Evolutionary conservation across 2,888 invertebrate species (phyloP), one percentile per base, ranked within the genome.

Genomic region (Tachystola acroxantha): DNA sequence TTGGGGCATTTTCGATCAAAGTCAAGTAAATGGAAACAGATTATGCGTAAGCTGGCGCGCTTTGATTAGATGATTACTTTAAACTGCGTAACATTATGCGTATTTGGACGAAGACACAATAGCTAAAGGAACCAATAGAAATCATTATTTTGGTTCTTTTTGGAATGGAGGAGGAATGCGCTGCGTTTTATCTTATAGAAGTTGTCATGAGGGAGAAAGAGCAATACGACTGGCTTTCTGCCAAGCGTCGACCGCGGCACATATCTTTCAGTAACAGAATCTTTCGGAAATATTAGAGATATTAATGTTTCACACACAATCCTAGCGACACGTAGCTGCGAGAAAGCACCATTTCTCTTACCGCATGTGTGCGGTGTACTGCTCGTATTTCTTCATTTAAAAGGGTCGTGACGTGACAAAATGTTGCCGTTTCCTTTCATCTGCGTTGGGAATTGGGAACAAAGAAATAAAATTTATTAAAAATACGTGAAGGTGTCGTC

Each of bases 201-300:
- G 58, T 70, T 81, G 76, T 77, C 77, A 67, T 65, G 63, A 68
- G 65, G 67, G 68, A 76, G 75, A 75, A 69, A 77, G 79, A 78
- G 72, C 75, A 70, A 68, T 71, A 69, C 63, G 52, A 76, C 79
- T 85, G 85, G 85, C 75, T 57, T 61, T 49, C 46, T 72, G 85
- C 85, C 85, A 85, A 81, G 65, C 67, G 49, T 64, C 73, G 63
- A 73, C 69, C 67, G 70, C 70, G 75, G 56, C 70, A 67, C 76
- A 74, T 66, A 74, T 79, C 71, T 75, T 72, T 67, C 66, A 59
- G 62, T 63, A 64, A 70, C 69, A 71, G 72, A 76, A 79, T 78
- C 75, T 74, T 77, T 75, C 60, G 69, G 64, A 77, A 77, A 74
- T 69, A 73, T 74, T 34, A 34, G 19, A 11, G 27, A 33, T 33